A percentile compares a stretch with the other conserved stretches of the same genome.
These are phyloP conservation scores for Dasyprocta punctata DNA, from an alignment of 2,113 vertebrate species.

Conservation along the genomic window DNA sequence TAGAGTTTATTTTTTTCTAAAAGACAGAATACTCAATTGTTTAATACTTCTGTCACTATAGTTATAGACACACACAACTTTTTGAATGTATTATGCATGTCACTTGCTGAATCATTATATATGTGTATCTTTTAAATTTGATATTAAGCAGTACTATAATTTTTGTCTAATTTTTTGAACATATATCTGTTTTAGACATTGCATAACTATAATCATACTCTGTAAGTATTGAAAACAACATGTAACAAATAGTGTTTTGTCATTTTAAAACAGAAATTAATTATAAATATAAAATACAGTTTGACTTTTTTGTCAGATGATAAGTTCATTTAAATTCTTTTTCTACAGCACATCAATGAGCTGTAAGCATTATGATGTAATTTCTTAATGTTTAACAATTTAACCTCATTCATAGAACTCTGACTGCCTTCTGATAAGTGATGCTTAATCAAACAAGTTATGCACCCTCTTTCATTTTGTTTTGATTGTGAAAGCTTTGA, in stretches of 20 bases:
- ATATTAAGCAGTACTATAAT: not conserved
- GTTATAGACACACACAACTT: not conserved
- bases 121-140: not conserved
- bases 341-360: not conserved
- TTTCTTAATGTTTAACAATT: not conserved
- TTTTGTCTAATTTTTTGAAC: not conserved
- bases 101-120: not conserved
- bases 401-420: conserved; percentile 4
- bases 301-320: not conserved
- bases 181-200: not conserved
- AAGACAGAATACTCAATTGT: not conserved
- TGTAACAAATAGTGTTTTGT: not conserved
- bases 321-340: not conserved
- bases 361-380: not conserved
- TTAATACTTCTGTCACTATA: not conserved
- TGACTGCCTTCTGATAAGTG: not conserved
- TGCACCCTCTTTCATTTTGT: not conserved
- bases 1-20: not conserved
- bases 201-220: not conserved
- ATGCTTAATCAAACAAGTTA: not conserved
- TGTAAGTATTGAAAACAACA: not conserved
- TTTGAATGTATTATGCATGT: not conserved
- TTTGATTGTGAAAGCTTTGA: not conserved
- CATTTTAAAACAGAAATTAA: not conserved
- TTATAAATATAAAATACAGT: not conserved